Evolutionary conservation across 2,113 vertebrate genomes (phyloP), one percentile per base, ranked within the genome.

Genomic region (Vulpes vulpes): DNA sequence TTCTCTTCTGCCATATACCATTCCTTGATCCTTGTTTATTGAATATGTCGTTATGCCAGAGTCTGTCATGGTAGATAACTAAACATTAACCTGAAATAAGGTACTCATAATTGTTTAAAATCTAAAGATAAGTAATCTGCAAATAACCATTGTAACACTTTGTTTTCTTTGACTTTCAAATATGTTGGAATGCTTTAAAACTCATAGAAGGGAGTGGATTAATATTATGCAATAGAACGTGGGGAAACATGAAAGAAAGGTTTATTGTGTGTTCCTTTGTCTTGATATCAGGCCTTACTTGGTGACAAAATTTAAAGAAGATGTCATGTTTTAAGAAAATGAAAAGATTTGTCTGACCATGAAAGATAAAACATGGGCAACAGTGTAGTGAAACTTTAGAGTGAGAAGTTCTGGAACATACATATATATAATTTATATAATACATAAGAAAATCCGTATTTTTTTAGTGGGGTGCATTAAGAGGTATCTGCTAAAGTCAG

Each of bases 121-220:
- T 92, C 16, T 32, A 43, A 71, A 97, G 32, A 69, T 91, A 93
- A 71, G n/a, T 93, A 93, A 59, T 4, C 16, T 85, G 38, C 82
- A 57, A 67, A 51, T 83, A 89, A 81, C n/a, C 73, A 35, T 92
- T 78, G 57, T 91, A 69, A 43, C 76, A 43, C 30, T 84, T 81
- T 55, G 60, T 53, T 89, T 91, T 87, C 73, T 74, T 89, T 97
- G 53, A 87, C 53, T 96, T 91, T n/a, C 27, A 93, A 51, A 30
- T 86, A 53, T 84, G 4, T 71, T 89, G n/a, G 73, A 91, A 96
- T 93, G 30, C 60, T 88, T 95, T 88, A 94, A 93, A 87, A 80
- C 35, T 92, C 89, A 59, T 80, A 76, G 57, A 87, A 91, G 60
- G 43, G 22, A 95, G 11, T 84, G 16, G 10, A 38, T 94, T 92